Conservation (phyloP, 2,113 vertebrate genomes). For the Agapornis roseicollis region DNA sequence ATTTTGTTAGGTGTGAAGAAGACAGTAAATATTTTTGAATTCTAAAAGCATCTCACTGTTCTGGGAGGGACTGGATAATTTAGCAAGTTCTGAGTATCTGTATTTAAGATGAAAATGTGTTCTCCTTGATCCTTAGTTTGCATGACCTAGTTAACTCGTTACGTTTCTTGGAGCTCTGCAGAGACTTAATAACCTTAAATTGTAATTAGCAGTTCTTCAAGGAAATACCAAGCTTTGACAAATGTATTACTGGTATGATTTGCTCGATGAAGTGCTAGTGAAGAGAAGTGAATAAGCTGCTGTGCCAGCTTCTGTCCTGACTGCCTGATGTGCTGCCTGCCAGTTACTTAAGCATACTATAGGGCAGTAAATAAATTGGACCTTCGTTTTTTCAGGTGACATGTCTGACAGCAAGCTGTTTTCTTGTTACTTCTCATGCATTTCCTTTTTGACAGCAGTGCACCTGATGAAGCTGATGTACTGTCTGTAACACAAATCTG, state of each 20-base stretch:
- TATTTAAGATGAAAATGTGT: not conserved
- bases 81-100: not conserved
- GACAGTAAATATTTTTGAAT: not conserved
- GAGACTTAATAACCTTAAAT: not conserved
- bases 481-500: not conserved
- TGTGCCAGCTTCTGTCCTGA: not conserved
- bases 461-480: not conserved
- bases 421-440: not conserved
- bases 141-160: not conserved
- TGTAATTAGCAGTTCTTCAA: not conserved
- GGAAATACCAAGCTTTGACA: not conserved
- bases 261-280: not conserved
- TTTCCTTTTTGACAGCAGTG: not conserved
- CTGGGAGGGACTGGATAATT: not conserved
- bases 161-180: not conserved
- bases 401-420: constrained; percentile 2
- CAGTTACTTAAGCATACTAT: not conserved
- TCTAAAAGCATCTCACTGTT: not conserved
- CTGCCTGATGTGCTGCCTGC: not conserved
- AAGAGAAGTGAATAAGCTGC: not conserved
- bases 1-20: not conserved
- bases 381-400: not conserved
- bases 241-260: not conserved
- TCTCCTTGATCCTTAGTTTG: not conserved
- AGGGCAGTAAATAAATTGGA: not conserved